Evolutionary conservation across 2,888 invertebrate genomes (phyloP), one percentile per base, ranked within the genome.

Genomic region (Anagyrus pseudococci): DNA sequence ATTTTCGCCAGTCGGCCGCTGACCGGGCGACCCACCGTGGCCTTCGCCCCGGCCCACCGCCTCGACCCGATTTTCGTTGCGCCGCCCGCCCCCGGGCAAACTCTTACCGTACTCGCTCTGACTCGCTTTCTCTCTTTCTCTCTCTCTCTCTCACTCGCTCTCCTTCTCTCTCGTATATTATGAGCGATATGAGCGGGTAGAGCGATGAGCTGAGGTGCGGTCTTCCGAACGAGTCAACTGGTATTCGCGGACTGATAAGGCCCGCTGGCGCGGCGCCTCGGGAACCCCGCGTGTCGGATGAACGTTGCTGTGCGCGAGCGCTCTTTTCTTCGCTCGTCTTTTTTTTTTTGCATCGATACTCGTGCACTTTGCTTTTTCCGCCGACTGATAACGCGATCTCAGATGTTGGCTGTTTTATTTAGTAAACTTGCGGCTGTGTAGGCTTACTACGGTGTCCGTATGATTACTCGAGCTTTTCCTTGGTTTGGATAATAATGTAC

Each of bases 221-320:
- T 56, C 50, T 68, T 69, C 69, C 64, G 67, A 68, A 67, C 68
- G 62, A 64, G 67, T 62, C 69, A 70, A 71, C 70, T 71, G 69
- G 70, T 71, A 72, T 73, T 73, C 72, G 66, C 71, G 69, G 75
- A 77, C 75, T 77, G 77, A 77, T 77, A 77, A 77, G 74, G 70
- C 44, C 13, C 52, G 59, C 61, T 68, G 70, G 62, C 64, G 66
- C 53, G 56, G 56, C 66, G 62, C n/a, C n/a, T n/a, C n/a, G n/a
- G n/a, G n/a, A n/a, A n/a, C n/a, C n/a, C n/a, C n/a, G n/a, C n/a
- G n/a, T n/a, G n/a, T n/a, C n/a, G n/a, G n/a, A n/a, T n/a, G 29
- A 13, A n/a, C 41, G 23, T 48, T 56, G 47, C 57, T 56, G 54
- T 58, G 54, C 26, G 25, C 41, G 19, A n/a, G 22, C 6, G 13